A percentile compares a stretch with the other conserved stretches of the same genome.
Conservation (phyloP, 2,888 invertebrate species). For the Ochlodes sylvanus region DNA sequence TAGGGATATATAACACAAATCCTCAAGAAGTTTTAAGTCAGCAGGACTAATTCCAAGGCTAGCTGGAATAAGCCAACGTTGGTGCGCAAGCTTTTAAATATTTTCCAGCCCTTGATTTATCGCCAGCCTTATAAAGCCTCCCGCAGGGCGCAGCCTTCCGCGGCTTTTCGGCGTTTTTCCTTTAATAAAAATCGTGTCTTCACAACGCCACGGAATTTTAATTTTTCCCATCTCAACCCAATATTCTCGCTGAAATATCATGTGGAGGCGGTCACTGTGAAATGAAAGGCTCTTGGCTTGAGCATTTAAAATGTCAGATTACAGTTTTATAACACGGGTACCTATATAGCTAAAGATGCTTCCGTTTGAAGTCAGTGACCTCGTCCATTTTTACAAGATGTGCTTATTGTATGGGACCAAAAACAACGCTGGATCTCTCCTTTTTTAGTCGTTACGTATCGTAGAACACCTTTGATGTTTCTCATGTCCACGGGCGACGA, state of each 20-base stretch:
- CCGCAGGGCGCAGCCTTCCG: conserved; percentile 63
- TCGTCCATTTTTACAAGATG: too few species aligned
- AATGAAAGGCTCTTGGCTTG: conserved; percentile 52
- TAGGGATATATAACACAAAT: too few species aligned
- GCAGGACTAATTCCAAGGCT: conserved; percentile 1
- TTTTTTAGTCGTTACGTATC: too few species aligned
- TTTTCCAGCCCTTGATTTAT: conserved; percentile 81
- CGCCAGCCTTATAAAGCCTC: conserved; percentile 80
- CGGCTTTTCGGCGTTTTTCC: conserved; percentile 72
- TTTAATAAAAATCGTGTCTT: conserved; percentile 68
- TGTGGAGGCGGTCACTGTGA: conserved; percentile 62
- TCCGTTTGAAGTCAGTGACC: too few species aligned
- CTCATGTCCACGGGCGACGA: too few species aligned
- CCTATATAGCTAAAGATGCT: too few species aligned
- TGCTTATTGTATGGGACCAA: too few species aligned
- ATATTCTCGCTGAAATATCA: conserved; percentile 62
- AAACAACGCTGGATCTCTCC: too few species aligned
- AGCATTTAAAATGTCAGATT: conserved; percentile 16
- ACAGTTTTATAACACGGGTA: conserved; percentile 4
- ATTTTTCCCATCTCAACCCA: conserved; percentile 62
- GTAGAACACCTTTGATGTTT: too few species aligned
- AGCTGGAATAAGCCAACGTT: conserved; percentile 56
- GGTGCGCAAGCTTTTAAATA: conserved; percentile 71
- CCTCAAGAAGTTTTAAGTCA: neutral
- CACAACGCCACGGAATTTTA: conserved; percentile 66